Evolutionary conservation across 2,888 invertebrate species (phyloP), one percentile per base, ranked within the genome.

Genomic region (Euplexia lucipara): DNA sequence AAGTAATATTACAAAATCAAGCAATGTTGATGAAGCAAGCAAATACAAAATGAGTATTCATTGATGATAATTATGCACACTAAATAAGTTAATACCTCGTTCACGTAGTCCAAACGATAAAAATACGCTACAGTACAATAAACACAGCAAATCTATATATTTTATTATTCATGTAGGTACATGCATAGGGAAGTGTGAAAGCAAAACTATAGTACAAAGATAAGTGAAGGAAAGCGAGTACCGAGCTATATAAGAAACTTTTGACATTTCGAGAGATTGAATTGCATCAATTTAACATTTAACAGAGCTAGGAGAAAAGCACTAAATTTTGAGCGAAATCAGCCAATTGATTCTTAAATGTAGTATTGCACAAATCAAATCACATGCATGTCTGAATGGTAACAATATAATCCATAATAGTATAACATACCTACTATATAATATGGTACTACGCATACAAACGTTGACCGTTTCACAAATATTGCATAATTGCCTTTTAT

Each of bases 21-120:
- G 73, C 74, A 68, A 75, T 53, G 39, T 47, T 62, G 61, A 73
- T 59, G 41, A 73, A 53, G 75, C 65, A 75, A 75, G 71, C 75
- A 22, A 60, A 63, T 66, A 52, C 60, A n/a, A 30, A 1, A 57
- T 61, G 52, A 42, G 32, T 22, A 56, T 35, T 54, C 34, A 44
- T 45, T 59, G 48, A 35, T 65, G 34, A 61, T 51, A 3, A 26
- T 26, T 26, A 20, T 37, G 54, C 67, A 68, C 35, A 72, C 62
- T 51, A 57, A 35, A 16, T n/a, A 51, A 52, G 26, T 54, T 1
- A 63, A 52, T 45, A 68, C 58, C 26, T 63, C 45, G 41, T 48
- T 37, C 39, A 57, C 49, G 42, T 34, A 63, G 57, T 52, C 7
- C 16, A 61, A 60, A 66, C 34, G 16, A 71, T 44, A 60, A 49